These are phyloP conservation scores for Archegozetes longisetosus DNA, from an alignment of 1,140 invertebrate genomes.

Conservation along the genomic window DNA sequence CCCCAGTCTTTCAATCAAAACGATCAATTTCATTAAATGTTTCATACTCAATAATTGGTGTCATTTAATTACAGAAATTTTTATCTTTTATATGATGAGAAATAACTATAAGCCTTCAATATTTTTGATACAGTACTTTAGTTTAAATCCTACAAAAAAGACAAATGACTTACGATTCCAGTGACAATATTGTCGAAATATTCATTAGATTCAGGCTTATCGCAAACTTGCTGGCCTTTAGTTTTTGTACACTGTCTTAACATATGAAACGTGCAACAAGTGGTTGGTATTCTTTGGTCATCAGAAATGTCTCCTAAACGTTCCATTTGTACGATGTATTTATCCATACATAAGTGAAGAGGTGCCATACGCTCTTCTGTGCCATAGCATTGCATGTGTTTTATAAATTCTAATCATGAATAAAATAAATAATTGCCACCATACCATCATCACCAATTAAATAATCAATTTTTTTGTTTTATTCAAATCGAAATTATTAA, in stretches of 20 bases:
- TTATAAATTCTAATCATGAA: neutral
- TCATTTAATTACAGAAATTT: neutral
- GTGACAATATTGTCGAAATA: neutral
- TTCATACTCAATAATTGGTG: neutral
- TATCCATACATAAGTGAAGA: neutral
- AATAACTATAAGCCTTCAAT: no score
- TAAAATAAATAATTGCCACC: no score
- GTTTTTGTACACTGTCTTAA: neutral
- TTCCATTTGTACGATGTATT: neutral
- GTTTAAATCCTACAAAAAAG: neutral
- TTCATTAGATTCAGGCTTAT: neutral
- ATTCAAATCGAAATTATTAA: no score
- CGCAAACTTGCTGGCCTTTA: neutral
- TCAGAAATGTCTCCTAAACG: neutral
- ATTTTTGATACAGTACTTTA: no score
- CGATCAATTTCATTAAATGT: neutral
- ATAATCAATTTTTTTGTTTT: no score
- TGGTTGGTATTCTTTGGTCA: neutral
- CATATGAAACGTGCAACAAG: neutral
- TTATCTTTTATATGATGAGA: no score
- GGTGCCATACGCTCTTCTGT: neutral
- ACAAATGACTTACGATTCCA: neutral
- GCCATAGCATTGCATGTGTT: neutral
- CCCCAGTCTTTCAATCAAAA: neutral
- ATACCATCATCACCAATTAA: no score